Base-by-base conservation (phyloP, 2,797 vertebrate genomes). In the Leptatherina wallacei region DNA sequence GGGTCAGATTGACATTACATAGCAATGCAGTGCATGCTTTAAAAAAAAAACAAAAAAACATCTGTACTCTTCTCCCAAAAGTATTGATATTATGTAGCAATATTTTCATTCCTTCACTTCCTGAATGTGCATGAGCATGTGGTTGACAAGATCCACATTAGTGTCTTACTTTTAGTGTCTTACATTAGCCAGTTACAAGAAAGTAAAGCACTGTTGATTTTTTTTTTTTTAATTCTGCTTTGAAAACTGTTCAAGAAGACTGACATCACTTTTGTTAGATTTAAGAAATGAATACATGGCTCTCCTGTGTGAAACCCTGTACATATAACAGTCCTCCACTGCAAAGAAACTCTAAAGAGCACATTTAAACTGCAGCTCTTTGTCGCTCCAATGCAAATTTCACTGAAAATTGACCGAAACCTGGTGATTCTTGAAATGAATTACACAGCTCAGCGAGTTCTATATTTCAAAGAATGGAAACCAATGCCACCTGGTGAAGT, bases 1-100 rank as follows among this genome's bases (percentile, higher is more conserved):
- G 52, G 5, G 14, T 36, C 16, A 52, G 13, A 8, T 1, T 0
- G 42, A 30, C 0, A 0, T 4, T 52, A 32, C 6, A 18, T 4
- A 18, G 42, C 18, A 20, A 47, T 47, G 16, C 16, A 47, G 16
- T 18, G 42, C 18, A 47, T 1, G 6, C 42, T 47, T 16, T 47
- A 27, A 27, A 27, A 27, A 27, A 27, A 27, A 27, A 27, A 1
- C 24, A 27, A 27, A 27, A 27, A 27, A 27, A n/a, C n/a, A 38
- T 38, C 49, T 51, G 24, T 52, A 27, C 22, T 27, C 11, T 52
- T 52, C 49, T 11, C 3, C 22, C 22, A 27, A 54, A 36, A 40
- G 2, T 60, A 38, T 12, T 0, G 32, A 33, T 3, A 3, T 7
- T 47, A 47, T 6, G 30, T 12, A 18, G 5, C 22, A 35, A 36